Evolutionary conservation across 2,113 vertebrate species (phyloP), one percentile per base, ranked within the genome.

Genomic region (Oxygymnocypris stewartii): DNA sequence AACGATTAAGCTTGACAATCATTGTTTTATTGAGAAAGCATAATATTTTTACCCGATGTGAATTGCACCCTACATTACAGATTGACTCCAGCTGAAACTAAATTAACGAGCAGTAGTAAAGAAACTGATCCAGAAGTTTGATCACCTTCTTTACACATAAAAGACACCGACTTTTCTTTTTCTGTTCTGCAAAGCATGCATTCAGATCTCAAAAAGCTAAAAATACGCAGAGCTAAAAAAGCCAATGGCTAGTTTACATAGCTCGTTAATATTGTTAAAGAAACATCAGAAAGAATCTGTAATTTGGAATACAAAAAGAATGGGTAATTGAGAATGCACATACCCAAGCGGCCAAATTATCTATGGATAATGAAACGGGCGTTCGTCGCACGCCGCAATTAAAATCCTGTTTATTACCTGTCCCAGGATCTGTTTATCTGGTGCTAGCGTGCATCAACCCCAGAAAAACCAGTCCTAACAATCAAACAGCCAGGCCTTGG

Each of bases 231-330:
- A 92, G 90, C 92, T 93, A 92, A n/a, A 88, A 90, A 94, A 93
- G 90, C 92, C 92, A 95, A 91, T 93, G 95, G 95, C 94, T 91
- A 94, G 91, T 91, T 85, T 89, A 87, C 87, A 40, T 86, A 78
- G 92, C 92, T 90, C 89, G 90, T 93, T 95, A 94, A 94, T 94
- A 93, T 94, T 92, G 91, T 93, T 92, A 93, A 92, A 93, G 92
- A 93, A 95, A 95, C 94, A 95, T 95, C 94, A 94, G 90, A 95
- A 95, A 94, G 94, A 96, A 95, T 96, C 93, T 92, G 94, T 95
- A 90, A 92, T 92, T 90, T 90, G 86, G 83, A 90, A 90, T 89
- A 90, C 91, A 92, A 90, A 92, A 91, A 88, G 89, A 91, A 91
- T 91, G 87, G 82, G 88, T 92, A 91, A 91, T 91, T 94, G 94